phyloP scores from a whole-genome alignment of 2,113 vertebrate genomes.

The Dipodomys merriami region DNA sequence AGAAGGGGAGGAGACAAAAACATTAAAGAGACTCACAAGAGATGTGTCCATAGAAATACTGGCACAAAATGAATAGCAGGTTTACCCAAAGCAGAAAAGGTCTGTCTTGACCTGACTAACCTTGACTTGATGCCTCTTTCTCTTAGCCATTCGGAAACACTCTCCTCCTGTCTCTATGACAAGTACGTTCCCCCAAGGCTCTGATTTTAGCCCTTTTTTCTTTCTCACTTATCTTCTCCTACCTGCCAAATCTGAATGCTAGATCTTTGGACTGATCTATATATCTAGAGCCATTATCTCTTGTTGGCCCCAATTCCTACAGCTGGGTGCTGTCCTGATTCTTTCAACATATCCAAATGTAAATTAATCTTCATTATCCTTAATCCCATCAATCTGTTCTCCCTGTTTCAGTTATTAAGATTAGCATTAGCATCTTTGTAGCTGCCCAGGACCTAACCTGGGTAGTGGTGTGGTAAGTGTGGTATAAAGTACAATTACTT shows the following conservation, averaged over 20 bases:
- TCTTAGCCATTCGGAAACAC: too few species aligned
- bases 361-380: not conserved
- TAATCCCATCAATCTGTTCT: not conserved
- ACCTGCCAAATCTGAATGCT: not conserved
- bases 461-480: not conserved
- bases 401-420: not conserved
- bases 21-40: too few species aligned
- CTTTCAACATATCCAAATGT: not conserved
- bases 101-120: too few species aligned
- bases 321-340: not conserved
- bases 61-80: too few species aligned
- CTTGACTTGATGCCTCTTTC: too few species aligned
- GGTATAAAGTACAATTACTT: not conserved
- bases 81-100: too few species aligned
- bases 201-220: not conserved
- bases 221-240: not conserved
- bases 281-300: not conserved
- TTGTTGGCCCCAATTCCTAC: not conserved
- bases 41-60: too few species aligned
- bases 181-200: not conserved
- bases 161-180: not conserved
- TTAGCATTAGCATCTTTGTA: constrained; percentile 4
- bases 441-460: not conserved
- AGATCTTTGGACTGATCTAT: not conserved
- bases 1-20: too few species aligned